These are phyloP conservation scores for Lithodes maja DNA, from an alignment of 2,888 invertebrate genomes.

Conservation along the genomic window DNA sequence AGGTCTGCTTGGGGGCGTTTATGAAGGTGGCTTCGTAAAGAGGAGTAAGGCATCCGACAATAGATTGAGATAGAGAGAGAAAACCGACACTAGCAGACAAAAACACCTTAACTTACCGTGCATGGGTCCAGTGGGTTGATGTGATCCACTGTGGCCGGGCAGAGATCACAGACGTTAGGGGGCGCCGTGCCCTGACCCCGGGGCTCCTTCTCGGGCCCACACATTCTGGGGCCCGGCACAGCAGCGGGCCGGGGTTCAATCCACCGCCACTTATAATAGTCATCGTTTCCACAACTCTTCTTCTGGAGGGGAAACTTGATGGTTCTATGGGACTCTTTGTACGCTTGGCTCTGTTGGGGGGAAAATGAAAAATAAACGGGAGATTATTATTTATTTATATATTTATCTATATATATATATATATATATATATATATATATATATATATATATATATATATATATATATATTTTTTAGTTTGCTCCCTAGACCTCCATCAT, in stretches of 20 bases:
- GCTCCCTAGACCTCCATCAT: no score
- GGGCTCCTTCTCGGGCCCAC: neutral
- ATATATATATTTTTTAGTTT: no score
- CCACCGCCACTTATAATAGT: neutral
- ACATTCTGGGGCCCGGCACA: neutral
- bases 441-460: no score
- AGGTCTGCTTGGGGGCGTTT: no score
- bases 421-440: no score
- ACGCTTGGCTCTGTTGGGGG: no score
- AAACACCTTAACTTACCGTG: slow-evolving; percentile 20
- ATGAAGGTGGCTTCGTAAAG: no score
- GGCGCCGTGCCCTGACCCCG: slow-evolving; percentile 27
- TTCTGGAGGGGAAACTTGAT: no score
- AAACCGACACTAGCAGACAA: neutral
- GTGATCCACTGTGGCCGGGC: slow-evolving; percentile 22
- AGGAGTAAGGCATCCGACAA: neutral
- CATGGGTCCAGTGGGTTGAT: slow-evolving; percentile 45
- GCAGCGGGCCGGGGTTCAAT: neutral
- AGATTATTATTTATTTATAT: no score
- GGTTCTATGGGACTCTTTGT: no score
- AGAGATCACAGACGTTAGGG: slow-evolving; percentile 38
- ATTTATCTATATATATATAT: no score
- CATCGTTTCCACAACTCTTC: neutral
- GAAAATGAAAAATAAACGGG: no score
- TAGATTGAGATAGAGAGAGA: neutral